These are phyloP conservation scores for Willowsia nigromaculata DNA, from an alignment of 2,888 invertebrate genomes.

Conservation along the genomic window DNA sequence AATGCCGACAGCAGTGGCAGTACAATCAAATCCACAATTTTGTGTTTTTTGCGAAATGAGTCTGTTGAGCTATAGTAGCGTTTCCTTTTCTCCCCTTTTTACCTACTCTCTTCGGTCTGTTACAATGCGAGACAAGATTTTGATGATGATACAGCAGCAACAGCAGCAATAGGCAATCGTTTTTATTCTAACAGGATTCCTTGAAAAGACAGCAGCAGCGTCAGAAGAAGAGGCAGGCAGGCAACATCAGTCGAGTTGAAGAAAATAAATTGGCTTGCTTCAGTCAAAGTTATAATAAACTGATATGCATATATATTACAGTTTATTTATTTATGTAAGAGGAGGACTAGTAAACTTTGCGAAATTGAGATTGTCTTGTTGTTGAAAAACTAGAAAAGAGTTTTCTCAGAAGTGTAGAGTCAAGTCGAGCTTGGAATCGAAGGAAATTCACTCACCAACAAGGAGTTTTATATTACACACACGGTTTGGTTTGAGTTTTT, in stretches of 20 bases:
- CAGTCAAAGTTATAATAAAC: constrained; percentile 44
- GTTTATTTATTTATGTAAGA: constrained; percentile 30
- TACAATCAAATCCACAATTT: constrained; percentile 34
- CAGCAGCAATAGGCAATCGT: constrained; percentile 8
- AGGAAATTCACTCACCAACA: background rate
- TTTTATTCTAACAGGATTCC: constrained; percentile 16
- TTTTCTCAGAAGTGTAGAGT: constrained; percentile 24
- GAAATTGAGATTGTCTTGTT: constrained; percentile 45
- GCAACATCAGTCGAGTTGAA: constrained; percentile 12
- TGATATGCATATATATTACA: constrained; percentile 49
- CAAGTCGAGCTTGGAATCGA: background rate
- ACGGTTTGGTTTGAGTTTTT: background rate
- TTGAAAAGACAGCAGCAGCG: background rate
- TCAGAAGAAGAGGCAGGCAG: background rate
- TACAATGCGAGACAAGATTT: background rate
- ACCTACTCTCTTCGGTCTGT: background rate
- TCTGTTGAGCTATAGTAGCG: background rate
- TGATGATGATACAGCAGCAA: constrained; percentile 23
- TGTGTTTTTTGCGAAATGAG: constrained; percentile 26
- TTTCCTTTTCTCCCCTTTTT: background rate
- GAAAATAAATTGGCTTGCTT: constrained; percentile 44
- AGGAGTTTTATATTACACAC: constrained; percentile 4
- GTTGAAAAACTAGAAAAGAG: constrained; percentile 30
- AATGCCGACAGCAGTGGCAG: constrained; percentile 6
- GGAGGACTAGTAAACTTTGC: constrained; percentile 27